These are phyloP conservation scores for Cepaea nemoralis DNA, from an alignment of 1,140 invertebrate species.

Conservation along the genomic window DNA sequence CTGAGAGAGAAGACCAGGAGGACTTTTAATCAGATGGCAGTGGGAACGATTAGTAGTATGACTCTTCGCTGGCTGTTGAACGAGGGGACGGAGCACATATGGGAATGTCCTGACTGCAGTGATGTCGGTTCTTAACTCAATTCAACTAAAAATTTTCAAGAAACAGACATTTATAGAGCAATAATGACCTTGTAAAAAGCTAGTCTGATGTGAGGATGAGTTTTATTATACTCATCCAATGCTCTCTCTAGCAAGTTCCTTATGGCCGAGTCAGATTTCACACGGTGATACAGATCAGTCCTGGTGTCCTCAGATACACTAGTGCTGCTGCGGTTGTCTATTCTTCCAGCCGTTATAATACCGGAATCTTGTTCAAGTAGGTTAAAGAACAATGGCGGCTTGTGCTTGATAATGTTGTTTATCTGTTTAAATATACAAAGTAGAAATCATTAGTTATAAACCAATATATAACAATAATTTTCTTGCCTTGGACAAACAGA, in stretches of 20 bases:
- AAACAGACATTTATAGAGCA: too few relatives aligned
- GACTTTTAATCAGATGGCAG: too few relatives aligned
- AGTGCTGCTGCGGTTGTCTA: conserved; percentile 54
- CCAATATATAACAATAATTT: too few relatives aligned
- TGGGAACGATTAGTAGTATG: too few relatives aligned
- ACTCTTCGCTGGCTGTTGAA: too few relatives aligned
- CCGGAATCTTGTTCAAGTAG: conserved; percentile 71
- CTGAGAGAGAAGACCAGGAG: too few relatives aligned
- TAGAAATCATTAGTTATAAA: neutral
- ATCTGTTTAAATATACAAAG: conserved; percentile 52
- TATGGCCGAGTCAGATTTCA: conserved; percentile 51
- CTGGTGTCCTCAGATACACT: conserved; percentile 62
- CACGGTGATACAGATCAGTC: conserved; percentile 65
- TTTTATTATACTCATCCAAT: conserved; percentile 71
- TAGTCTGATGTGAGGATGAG: conserved; percentile 67
- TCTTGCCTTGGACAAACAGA: too few relatives aligned
- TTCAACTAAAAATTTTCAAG: too few relatives aligned
- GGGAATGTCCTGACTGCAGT: too few relatives aligned
- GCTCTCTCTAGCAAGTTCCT: conserved; percentile 65
- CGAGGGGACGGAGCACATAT: too few relatives aligned
- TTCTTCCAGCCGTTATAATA: conserved; percentile 68
- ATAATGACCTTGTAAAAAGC: conserved; percentile 61
- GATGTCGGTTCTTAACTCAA: too few relatives aligned
- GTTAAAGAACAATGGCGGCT: conserved; percentile 67
- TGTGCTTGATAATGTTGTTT: conserved; percentile 53